These are phyloP conservation scores for Oreocharis arfaki DNA, from an alignment of 2,113 vertebrate species.

Conservation along the genomic window DNA sequence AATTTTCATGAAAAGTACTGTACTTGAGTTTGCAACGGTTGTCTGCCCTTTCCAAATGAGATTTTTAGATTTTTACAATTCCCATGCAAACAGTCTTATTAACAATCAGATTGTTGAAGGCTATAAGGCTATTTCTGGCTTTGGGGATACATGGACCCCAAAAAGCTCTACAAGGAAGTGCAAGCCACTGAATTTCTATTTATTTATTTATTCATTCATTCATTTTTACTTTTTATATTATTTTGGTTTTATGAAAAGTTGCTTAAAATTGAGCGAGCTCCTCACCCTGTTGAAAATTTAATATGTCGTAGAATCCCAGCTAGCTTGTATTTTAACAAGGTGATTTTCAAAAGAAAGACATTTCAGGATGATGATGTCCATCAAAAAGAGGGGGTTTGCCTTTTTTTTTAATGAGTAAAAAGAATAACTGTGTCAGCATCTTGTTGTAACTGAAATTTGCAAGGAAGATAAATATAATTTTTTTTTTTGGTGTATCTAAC, in stretches of 20 bases:
- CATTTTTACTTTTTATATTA: not conserved
- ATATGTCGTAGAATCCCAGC: not conserved
- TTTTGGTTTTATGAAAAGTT: not conserved
- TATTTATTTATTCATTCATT: not conserved
- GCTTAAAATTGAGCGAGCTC: not conserved
- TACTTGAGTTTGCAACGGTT: not conserved
- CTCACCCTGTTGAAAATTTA: not conserved
- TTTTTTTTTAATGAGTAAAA: not conserved
- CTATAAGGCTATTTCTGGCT: not conserved
- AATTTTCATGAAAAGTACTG: not conserved
- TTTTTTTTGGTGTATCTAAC: not conserved
- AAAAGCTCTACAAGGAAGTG: not conserved
- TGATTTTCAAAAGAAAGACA: not conserved
- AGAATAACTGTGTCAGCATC: not conserved
- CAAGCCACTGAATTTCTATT: not conserved
- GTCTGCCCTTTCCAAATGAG: not conserved
- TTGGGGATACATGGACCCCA: not conserved
- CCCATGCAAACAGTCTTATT: not conserved
- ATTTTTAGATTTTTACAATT: not conserved
- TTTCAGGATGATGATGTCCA: not conserved
- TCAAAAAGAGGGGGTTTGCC: not conserved
- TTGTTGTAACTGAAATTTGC: not conserved
- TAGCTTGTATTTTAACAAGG: not conserved
- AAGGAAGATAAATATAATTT: not conserved
- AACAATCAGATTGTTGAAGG: not conserved